These are phyloP conservation scores for Struthidea cinerea DNA, from an alignment of 2,113 vertebrate species.

Conservation along the genomic window DNA sequence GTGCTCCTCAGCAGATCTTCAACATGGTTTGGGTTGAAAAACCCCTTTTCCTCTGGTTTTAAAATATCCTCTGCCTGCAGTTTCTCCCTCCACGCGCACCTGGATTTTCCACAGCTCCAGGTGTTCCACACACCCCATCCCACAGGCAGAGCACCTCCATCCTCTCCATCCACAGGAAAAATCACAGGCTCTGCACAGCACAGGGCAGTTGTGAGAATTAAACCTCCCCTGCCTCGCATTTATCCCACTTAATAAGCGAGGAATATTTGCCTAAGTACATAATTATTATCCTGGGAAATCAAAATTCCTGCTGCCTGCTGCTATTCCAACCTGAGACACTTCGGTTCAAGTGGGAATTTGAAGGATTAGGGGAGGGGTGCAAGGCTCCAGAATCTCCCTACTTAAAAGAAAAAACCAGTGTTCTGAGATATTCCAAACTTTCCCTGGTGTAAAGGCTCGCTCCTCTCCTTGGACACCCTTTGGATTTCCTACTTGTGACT, in stretches of 20 bases:
- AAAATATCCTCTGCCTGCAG: not conserved
- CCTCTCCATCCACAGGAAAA: not conserved
- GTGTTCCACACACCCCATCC: not conserved
- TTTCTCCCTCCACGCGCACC: not conserved
- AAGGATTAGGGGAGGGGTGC: not conserved
- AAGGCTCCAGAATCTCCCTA: not conserved
- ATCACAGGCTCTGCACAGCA: not conserved
- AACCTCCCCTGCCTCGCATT: not conserved
- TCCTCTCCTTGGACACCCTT: not conserved
- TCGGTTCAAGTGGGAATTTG: not conserved
- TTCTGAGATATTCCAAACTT: not conserved
- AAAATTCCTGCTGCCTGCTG: not conserved
- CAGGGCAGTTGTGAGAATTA: not conserved
- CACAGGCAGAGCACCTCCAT: not conserved
- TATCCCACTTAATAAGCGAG: not conserved
- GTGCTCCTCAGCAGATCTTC: not conserved
- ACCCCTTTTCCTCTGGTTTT: not conserved
- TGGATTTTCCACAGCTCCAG: not conserved
- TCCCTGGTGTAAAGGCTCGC: not conserved
- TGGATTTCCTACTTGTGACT: not conserved
- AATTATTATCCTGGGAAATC: not conserved
- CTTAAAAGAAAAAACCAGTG: not conserved
- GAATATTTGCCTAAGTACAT: not conserved
- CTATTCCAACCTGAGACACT: not conserved
- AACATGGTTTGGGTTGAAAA: not conserved